Evolutionary conservation across 2,888 invertebrate species (phyloP), one percentile per base, ranked within the genome.

Genomic region (Homarus gammarus): DNA sequence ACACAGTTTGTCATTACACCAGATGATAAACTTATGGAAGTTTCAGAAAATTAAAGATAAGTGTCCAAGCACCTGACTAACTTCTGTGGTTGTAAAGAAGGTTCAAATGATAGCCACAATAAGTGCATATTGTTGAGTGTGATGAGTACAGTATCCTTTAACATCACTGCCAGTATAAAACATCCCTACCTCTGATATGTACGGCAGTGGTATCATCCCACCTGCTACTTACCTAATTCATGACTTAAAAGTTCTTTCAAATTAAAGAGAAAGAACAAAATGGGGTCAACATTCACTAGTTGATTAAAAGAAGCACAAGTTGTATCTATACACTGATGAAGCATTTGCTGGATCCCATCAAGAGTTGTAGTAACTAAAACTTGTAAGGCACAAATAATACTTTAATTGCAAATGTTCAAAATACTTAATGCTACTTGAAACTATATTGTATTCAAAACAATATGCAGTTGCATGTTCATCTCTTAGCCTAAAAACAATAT

Each of bases 351-450:
- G 56, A 70, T 33, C 68, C 44, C 49, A 44, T 33, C 40, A 31
- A 31, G 40, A 64, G 33, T 51, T 44, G 44, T 68, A 68, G 77
- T 49, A 86, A 86, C 68, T 86, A n/a, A 86, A 86, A 61, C 51
- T 64, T 68, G 33, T 86, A 86, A 86, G 86, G 86, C 86, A 86
- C 86, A 86, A 86, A 49, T 78, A 86, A 86, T 86, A 56, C 86
- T 61, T 31, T 56, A 86, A 68, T 86, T 51, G 36, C 56, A 64
- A 78, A 49, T 68, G 33, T 78, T 40, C 44, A 78, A 36, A 70
- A 40, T 27, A 31, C 31, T 70, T 83, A 61, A 18, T 49, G 61
- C 75, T 27, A 61, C 31, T 31, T 12, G 40, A 78, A 78, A 70
- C 78, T 51, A 86, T 64, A 86, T 31, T 83, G n/a, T 40, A 83